Evolutionary conservation across 2,888 invertebrate species (phyloP).

Genomic region (Eudasyphora cyanicolor): DNA sequence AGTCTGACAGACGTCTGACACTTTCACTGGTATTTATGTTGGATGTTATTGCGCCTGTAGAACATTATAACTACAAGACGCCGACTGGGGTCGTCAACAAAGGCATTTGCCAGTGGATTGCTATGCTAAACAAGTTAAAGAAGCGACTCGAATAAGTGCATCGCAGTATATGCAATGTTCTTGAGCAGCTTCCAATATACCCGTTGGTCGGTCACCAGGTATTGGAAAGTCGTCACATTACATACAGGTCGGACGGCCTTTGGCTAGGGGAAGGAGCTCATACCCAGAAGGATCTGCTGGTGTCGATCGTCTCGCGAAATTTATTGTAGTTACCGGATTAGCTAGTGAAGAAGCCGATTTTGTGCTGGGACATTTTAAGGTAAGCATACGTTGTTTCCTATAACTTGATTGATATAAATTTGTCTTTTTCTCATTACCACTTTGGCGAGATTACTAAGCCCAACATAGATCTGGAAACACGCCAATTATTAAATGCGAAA

Average conservation of each 20-base stretch:
- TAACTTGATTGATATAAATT: not conserved
- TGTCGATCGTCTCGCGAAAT: slow-evolving; percentile 92
- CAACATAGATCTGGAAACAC: slow-evolving; percentile 86
- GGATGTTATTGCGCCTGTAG: slow-evolving; percentile 79
- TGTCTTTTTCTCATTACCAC: slow-evolving; percentile 83
- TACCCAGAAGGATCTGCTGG: slow-evolving; percentile 80
- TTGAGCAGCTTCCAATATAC: slow-evolving; percentile 52
- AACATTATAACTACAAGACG: slow-evolving; percentile 79
- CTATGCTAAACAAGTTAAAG: slow-evolving; percentile 93
- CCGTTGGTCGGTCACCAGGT: slow-evolving; percentile 56
- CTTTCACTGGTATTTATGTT: too few species aligned
- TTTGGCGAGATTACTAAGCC: slow-evolving; percentile 93
- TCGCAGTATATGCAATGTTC: slow-evolving; percentile 75
- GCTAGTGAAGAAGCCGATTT: slow-evolving; percentile 90
- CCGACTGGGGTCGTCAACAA: slow-evolving; percentile 81
- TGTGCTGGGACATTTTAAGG: slow-evolving; percentile 91
- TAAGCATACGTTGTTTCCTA: slow-evolving; percentile 80
- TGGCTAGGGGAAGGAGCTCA: slow-evolving; percentile 73
- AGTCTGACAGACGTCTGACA: too few species aligned
- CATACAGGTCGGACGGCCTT: slow-evolving; percentile 63
- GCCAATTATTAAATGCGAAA: slow-evolving; percentile 80
- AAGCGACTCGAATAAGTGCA: slow-evolving; percentile 88
- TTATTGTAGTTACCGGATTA: slow-evolving; percentile 93
- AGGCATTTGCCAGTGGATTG: slow-evolving; percentile 89
- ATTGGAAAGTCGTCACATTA: slow-evolving; percentile 66